phyloP scores from a whole-genome alignment of 2,797 vertebrate genomes.

The Aselliscus stoliczkanus region DNA sequence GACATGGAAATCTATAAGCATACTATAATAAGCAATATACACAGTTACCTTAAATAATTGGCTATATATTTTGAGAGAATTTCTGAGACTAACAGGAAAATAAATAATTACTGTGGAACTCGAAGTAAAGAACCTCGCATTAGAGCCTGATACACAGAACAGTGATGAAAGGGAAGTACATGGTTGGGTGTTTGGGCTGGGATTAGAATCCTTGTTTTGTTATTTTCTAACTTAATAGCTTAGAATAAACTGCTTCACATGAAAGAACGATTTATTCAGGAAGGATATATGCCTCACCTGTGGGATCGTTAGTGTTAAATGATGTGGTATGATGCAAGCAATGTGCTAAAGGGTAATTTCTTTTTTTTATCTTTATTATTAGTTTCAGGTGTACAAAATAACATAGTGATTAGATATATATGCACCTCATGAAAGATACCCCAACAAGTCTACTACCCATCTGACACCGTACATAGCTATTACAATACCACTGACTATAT shows the following conservation, averaged over 20 bases:
- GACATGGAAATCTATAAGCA: not conserved
- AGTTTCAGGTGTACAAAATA: no score
- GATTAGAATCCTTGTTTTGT: not conserved
- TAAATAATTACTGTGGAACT: not conserved
- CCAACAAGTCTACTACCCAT: no score
- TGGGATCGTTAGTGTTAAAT: not conserved
- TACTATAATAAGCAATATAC: not conserved
- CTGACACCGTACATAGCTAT: no score
- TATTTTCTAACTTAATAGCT: not conserved
- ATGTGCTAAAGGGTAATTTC: not conserved
- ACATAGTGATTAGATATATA: no score
- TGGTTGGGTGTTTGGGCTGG: not conserved
- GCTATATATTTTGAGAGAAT: not conserved
- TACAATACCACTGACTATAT: no score
- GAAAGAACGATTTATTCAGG: not conserved
- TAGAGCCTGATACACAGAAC: not conserved
- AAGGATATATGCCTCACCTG: not conserved
- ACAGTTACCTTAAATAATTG: not conserved
- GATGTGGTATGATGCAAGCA: not conserved
- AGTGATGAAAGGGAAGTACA: not conserved
- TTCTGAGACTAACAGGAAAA: not conserved
- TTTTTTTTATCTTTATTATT: no score
- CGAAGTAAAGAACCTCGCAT: not conserved
- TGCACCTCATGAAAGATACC: no score
- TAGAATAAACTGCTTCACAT: not conserved